Percentiles rank a stretch among this genome's conserved stretches.
phyloP scores from a whole-genome alignment of 2,888 invertebrate genomes.

The Octonoba sinensis region DNA sequence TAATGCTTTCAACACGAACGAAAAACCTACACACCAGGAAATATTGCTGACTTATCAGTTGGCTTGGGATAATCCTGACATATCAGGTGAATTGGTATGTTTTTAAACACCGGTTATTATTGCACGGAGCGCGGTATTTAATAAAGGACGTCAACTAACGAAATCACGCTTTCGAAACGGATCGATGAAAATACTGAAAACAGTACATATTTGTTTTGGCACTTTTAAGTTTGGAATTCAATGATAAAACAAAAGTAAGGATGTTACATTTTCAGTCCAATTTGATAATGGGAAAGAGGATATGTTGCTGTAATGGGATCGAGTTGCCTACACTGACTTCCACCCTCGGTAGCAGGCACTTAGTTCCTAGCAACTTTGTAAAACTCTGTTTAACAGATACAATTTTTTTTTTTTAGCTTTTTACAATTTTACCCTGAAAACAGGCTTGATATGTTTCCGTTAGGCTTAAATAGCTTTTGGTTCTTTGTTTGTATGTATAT shows the following conservation, averaged over 20 bases:
- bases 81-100: too few species aligned
- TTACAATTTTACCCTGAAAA: constrained; percentile 65
- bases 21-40: too few species aligned
- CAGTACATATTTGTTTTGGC: constrained; percentile 35
- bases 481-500: constrained; percentile 63
- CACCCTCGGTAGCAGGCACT: constrained; percentile 64
- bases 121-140: too few species aligned
- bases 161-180: too few species aligned
- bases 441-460: constrained; percentile 65
- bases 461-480: constrained; percentile 65
- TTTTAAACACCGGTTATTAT: too few species aligned
- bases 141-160: too few species aligned
- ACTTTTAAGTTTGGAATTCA: constrained; percentile 32
- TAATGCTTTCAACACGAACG: too few species aligned
- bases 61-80: too few species aligned
- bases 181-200: too few species aligned
- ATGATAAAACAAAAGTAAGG: constrained; percentile 14
- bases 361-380: constrained; percentile 65
- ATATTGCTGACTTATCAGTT: too few species aligned
- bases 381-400: constrained; percentile 65
- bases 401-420: constrained; percentile 63
- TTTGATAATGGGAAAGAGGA: constrained; percentile 45
- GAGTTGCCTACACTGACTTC: constrained; percentile 65
- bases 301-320: constrained; percentile 61
- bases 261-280: constrained; percentile 28